Percentiles rank a stretch among this genome's conserved stretches.
These are phyloP conservation scores for Luidia sarsii DNA, from an alignment of 53 echinoderm and acorn worm species.

Conservation along the genomic window DNA sequence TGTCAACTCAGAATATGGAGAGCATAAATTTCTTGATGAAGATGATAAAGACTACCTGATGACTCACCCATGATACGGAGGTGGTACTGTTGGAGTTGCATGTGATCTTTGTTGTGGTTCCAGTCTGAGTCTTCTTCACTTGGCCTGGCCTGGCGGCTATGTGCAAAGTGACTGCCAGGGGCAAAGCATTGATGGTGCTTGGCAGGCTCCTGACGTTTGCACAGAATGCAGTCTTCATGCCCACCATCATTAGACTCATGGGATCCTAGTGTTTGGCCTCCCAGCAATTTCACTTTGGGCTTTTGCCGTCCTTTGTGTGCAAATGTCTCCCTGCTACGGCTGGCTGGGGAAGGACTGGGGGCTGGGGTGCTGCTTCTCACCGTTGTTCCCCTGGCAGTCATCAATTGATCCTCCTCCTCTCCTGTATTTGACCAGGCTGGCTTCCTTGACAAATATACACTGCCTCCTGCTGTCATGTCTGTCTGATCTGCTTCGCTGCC, in stretches of 20 bases:
- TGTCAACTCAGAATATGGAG: no score
- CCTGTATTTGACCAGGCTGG: conserved; percentile 24
- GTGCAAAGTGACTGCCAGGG: conserved; percentile 16
- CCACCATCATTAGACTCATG: not conserved
- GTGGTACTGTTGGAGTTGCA: conserved; percentile 81
- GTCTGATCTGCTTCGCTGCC: conserved; percentile 20
- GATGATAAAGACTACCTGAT: no score
- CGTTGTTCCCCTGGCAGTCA: not conserved
- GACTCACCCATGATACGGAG: conserved; percentile 79
- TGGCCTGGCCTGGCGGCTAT: not conserved
- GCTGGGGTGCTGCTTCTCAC: conserved; percentile 1
- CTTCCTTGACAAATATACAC: no score
- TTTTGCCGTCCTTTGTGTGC: not conserved
- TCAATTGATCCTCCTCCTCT: conserved; percentile 3
- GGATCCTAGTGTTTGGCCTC: conserved; percentile 4
- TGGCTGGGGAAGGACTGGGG: conserved; percentile 26
- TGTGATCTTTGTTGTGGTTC: conserved; percentile 43
- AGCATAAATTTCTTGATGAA: no score
- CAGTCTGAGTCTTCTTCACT: conserved; percentile 24
- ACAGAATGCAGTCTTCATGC: conserved; percentile 40
- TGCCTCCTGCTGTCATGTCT: no score
- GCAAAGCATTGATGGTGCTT: conserved; percentile 37
- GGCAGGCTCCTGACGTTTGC: conserved; percentile 30
- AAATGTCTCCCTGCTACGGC: conserved; percentile 30
- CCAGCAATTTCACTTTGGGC: conserved; percentile 10